Conservation (phyloP, 2,113 vertebrate genomes). For the Strigops habroptila region DNA sequence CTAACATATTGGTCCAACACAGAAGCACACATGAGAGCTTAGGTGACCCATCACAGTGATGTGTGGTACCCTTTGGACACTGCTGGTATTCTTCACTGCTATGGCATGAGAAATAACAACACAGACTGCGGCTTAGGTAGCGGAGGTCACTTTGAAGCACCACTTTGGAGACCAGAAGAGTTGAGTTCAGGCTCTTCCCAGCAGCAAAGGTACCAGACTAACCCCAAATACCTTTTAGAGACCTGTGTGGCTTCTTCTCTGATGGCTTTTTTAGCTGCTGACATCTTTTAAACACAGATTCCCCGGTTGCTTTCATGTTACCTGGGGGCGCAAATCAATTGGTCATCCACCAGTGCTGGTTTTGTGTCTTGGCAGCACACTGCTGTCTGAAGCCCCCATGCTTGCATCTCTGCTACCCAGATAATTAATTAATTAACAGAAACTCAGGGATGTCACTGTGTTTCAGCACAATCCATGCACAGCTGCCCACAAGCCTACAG, state of each 20-base stretch:
- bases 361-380: neutral
- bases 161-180: neutral
- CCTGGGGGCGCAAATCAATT: neutral
- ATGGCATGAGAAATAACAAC: neutral
- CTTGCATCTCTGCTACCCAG: neutral
- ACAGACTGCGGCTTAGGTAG: neutral
- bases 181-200: neutral
- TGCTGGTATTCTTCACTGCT: neutral
- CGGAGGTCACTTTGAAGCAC: neutral
- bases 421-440: neutral
- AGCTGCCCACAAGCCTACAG: neutral
- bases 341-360: neutral
- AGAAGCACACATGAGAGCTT: neutral
- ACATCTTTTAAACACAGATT: neutral
- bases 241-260: neutral
- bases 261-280: neutral
- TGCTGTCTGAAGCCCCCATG: neutral
- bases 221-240: neutral
- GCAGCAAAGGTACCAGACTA: neutral
- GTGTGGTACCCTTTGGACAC: neutral
- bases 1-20: rapidly evolving
- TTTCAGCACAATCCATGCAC: neutral
- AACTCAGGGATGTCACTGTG: neutral
- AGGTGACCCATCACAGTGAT: neutral
- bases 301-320: neutral